These are phyloP conservation scores for Camponotus floridanus DNA, from an alignment of 1,140 invertebrate genomes.

Conservation along the genomic window DNA sequence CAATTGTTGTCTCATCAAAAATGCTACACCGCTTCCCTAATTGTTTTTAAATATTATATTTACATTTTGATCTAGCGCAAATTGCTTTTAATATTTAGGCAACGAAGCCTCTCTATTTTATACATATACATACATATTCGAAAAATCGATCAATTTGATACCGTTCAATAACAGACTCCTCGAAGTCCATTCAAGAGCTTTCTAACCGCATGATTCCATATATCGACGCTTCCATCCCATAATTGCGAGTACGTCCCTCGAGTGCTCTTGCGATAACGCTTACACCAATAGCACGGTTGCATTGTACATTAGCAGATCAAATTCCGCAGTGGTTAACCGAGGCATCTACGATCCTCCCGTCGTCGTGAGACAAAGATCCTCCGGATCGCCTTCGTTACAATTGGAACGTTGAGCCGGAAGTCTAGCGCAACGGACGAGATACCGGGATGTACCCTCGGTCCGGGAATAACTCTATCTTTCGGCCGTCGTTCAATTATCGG, in stretches of 20 bases:
- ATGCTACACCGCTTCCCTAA: background rate
- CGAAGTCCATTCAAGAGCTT: constrained; percentile 46
- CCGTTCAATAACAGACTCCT: constrained; percentile 42
- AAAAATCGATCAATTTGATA: constrained; percentile 8
- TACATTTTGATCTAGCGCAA: background rate
- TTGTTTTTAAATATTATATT: background rate
- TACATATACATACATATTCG: too few species aligned
- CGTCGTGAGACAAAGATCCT: constrained; percentile 60
- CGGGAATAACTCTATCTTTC: background rate
- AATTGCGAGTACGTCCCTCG: constrained; percentile 71
- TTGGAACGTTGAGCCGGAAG: constrained; percentile 13
- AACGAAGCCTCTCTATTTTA: background rate
- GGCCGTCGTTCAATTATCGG: constrained; percentile 66
- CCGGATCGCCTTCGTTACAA: constrained; percentile 50
- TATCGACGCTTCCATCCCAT: constrained; percentile 70
- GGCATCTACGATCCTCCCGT: constrained; percentile 46
- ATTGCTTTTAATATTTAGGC: background rate
- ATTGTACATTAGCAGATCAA: constrained; percentile 71
- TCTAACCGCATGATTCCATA: constrained; percentile 61
- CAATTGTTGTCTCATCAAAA: background rate
- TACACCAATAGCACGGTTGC: constrained; percentile 58
- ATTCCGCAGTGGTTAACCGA: constrained; percentile 58
- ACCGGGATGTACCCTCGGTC: background rate
- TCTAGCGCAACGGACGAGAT: constrained; percentile 11
- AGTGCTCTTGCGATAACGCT: constrained; percentile 67